Evolutionary conservation across 2,797 vertebrate genomes (phyloP).

Genomic region (Intellagama lesueurii): DNA sequence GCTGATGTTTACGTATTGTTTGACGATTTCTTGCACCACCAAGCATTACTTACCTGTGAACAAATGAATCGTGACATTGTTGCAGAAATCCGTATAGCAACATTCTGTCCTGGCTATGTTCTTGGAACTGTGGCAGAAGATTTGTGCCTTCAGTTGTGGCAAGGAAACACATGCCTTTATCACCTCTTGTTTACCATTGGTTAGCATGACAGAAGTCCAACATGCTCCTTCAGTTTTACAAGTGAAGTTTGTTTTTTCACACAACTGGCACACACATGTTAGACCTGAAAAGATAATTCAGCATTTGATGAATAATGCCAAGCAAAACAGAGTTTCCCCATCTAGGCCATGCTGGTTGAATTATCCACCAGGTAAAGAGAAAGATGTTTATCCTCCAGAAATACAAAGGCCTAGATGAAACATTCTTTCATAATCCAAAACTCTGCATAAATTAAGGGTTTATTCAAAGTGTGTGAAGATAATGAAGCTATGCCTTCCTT

Average conservation of each 20-base stretch:
- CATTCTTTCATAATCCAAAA: neutral
- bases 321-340: neutral
- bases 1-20: too few relatives aligned
- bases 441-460: neutral
- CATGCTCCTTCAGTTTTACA: constrained; percentile 96
- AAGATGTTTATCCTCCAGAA: neutral
- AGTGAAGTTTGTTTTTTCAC: constrained; percentile 88
- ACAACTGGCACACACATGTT: constrained; percentile 93
- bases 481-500: neutral
- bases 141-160: constrained; percentile 88
- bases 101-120: constrained; percentile 92
- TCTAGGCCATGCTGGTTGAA: neutral
- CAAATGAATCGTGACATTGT: constrained; percentile 92
- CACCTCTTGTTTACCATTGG: constrained; percentile 89
- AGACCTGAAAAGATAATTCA: constrained; percentile 75
- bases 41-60: constrained; percentile 81
- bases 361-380: neutral
- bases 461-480: neutral
- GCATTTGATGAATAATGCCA: neutral
- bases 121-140: constrained; percentile 94
- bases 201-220: constrained; percentile 95
- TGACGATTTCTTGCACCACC: neutral
- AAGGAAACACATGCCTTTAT: constrained; percentile 91
- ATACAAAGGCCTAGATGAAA: neutral
- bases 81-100: constrained; percentile 98